These are phyloP conservation scores for Periophthalmus modestus DNA, from an alignment of 2,113 vertebrate species.

Conservation along the genomic window DNA sequence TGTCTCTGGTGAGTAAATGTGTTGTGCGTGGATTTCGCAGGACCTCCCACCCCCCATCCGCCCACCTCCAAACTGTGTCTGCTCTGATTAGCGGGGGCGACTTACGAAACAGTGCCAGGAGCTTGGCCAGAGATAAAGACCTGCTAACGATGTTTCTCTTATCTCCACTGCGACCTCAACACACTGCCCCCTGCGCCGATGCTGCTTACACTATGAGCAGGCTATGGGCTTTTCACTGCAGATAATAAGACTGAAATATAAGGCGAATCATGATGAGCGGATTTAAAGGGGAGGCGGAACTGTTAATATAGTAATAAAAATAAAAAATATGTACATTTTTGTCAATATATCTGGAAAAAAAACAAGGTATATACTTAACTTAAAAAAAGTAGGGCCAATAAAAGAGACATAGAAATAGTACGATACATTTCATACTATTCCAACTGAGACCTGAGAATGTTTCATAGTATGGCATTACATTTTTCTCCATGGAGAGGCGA, in stretches of 20 bases:
- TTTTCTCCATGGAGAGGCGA: too few relatives aligned
- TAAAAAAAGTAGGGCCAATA: too few relatives aligned
- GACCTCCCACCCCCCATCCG: conserved; percentile 10
- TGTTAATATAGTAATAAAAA: too few relatives aligned
- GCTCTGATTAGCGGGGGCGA: conserved; percentile 73
- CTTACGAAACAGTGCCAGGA: conserved; percentile 65
- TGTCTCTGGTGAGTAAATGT: conserved; percentile 2
- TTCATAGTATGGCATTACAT: too few relatives aligned
- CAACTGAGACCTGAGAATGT: too few relatives aligned
- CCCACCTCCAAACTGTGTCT: conserved; percentile 50
- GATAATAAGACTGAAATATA: not conserved
- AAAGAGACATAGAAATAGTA: too few relatives aligned
- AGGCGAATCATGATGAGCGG: too few relatives aligned
- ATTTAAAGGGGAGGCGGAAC: too few relatives aligned
- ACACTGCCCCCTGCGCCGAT: not conserved
- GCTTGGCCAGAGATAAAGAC: conserved; percentile 74
- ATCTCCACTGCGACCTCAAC: conserved; percentile 65
- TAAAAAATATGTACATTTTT: too few relatives aligned
- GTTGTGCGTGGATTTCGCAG: conserved; percentile 31
- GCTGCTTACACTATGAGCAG: not conserved
- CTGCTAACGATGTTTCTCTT: conserved; percentile 72
- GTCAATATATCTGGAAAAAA: too few relatives aligned
- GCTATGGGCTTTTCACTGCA: not conserved
- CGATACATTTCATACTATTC: too few relatives aligned
- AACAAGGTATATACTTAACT: too few relatives aligned